These are phyloP conservation scores for Vidua macroura DNA, from an alignment of 2,113 vertebrate genomes.

Conservation along the genomic window DNA sequence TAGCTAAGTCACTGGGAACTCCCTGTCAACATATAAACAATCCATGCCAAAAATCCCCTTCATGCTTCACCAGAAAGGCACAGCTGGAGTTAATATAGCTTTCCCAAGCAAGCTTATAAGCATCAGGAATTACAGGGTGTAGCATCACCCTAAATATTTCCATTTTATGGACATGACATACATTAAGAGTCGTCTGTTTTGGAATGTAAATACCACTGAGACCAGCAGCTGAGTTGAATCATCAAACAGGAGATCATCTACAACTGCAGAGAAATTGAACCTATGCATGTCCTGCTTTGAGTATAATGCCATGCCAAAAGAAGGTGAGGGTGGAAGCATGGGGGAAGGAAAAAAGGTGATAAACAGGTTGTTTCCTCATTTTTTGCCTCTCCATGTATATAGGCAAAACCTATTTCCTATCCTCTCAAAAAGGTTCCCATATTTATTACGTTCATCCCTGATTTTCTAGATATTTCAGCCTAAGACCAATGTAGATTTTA, in stretches of 20 bases:
- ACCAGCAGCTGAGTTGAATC: not conserved
- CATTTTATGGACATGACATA: not conserved
- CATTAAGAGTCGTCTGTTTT: not conserved
- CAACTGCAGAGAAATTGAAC: not conserved
- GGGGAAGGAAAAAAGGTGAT: not conserved
- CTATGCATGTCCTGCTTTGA: not conserved
- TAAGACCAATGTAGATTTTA: not conserved
- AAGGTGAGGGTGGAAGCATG: not conserved
- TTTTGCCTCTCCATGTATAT: not conserved
- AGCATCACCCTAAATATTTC: not conserved
- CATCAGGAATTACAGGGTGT: not conserved
- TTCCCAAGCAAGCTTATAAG: conserved; percentile 12
- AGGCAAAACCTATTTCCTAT: not conserved
- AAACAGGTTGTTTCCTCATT: not conserved
- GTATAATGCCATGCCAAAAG: not conserved
- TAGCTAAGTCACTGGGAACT: not conserved
- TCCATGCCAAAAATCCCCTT: not conserved
- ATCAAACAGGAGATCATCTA: not conserved
- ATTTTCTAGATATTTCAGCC: not conserved
- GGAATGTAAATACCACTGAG: not conserved
- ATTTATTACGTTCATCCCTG: not conserved
- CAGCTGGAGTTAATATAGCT: not conserved
- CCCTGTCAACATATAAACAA: not conserved
- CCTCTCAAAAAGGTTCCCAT: accelerated
- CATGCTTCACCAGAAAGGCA: not conserved